A percentile compares a stretch with the other conserved stretches of the same genome.
Evolutionary conservation across 2,797 vertebrate species (phyloP).

Genomic region (Tokudaia tokunoshimensis): DNA sequence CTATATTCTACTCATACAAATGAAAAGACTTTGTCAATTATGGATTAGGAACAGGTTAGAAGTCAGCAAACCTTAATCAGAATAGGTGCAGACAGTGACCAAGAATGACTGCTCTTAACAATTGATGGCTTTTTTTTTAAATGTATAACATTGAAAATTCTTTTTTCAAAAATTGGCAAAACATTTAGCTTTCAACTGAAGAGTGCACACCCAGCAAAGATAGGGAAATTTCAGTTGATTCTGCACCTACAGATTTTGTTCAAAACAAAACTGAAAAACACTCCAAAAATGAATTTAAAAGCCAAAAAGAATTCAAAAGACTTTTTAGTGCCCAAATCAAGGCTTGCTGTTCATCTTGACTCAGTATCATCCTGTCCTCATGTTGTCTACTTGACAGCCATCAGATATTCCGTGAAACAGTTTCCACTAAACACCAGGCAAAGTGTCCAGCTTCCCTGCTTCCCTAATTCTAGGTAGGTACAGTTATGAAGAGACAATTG

Average conservation of each 20-base stretch:
- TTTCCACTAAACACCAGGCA: neutral
- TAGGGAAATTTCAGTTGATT: neutral
- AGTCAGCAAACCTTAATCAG: conserved; percentile 22
- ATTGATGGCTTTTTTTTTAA: neutral
- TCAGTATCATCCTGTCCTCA: neutral
- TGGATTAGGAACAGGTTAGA: conserved; percentile 26
- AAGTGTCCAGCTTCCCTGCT: neutral
- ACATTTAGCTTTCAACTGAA: neutral
- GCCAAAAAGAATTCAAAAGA: neutral
- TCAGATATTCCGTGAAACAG: neutral
- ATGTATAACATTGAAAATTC: conserved; percentile 34
- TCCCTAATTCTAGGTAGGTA: conserved; percentile 65
- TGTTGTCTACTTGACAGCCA: neutral
- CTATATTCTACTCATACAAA: conserved; percentile 21
- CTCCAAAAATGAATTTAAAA: neutral
- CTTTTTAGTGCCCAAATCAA: conserved; percentile 5
- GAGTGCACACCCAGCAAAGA: neutral
- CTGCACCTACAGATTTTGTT: neutral
- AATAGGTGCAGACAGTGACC: conserved; percentile 17
- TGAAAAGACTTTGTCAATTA: conserved; percentile 49
- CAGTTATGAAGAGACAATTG: neutral
- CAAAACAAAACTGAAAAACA: conserved; percentile 28
- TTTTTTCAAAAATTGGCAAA: neutral
- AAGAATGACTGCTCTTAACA: conserved; percentile 38
- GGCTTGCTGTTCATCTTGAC: neutral